Base-by-base conservation (phyloP, 2,113 vertebrate species). In the Cathartes aura region DNA sequence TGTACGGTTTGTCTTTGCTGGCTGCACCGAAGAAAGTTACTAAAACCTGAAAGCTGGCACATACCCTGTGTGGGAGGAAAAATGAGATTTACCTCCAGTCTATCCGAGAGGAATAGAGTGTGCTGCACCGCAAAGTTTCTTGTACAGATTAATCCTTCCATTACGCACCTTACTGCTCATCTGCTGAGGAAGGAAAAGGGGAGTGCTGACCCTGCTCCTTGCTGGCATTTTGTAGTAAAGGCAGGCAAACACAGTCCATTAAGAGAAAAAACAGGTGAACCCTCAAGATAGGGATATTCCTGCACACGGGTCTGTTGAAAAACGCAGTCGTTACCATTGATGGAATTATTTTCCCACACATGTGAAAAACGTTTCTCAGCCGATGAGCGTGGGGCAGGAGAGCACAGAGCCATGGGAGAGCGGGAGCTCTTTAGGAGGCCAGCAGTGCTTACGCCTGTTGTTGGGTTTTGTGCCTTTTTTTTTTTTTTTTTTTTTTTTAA, bases 121-220 rank as follows among this genome's bases (percentile, higher is more conserved):
- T 4, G 4, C 79, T 90, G 40, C 22, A 17, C 48, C 68, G 79
- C 78, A 90, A 80, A 93, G 82, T 89, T 91, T 15, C 94, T 90
- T 11, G 9, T 30, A 50, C 15, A 32, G 58, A 73, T 87, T 71
- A 87, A 71, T 85, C 52, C 66, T 95, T 87, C 63, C 34, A 9
- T 93, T 83, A 38, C 6, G 4, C 20, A 23, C 89, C 40, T 89
- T 67, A 16, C 2, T 89, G 32, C 48, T 90, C 30, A 47, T 36
- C 75, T 76, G 63, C 72, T 86, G 81, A 87, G 58, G 43, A 68
- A 48, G 66, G 52, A 50, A 60, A n/a, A 52, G 15, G 24, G 27
- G 43, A 47, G 48, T 22, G 29, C 86, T 92, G 43, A 43, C 45
- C 40, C 26, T 64, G 79, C 23, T 75, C 14, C 52, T 53, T 63